A percentile compares a stretch with the other conserved stretches of the same genome.
These are phyloP conservation scores for Apodemus speciosus DNA, from an alignment of 2,113 vertebrate species.

Conservation along the genomic window DNA sequence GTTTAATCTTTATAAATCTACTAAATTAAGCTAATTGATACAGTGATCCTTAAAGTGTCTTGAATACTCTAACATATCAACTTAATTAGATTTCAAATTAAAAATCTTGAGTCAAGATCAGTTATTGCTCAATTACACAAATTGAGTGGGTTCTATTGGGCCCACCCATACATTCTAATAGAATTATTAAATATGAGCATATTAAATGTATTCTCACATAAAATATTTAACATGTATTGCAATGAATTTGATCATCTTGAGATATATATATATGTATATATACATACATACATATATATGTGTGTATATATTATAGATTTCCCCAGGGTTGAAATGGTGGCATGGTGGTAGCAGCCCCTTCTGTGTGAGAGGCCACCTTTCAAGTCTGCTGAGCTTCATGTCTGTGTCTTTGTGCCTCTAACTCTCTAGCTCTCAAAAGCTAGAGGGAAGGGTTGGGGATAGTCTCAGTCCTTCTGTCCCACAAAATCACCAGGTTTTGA, in stretches of 20 bases:
- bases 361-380: not conserved
- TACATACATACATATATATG: not conserved
- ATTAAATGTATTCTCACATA: constrained; percentile 29
- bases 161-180: constrained; percentile 12
- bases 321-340: not conserved
- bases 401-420: too few species aligned
- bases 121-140: constrained; percentile 23
- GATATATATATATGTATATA: not conserved
- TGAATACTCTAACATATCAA: constrained; percentile 42
- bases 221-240: not conserved
- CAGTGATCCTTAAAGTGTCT: constrained; percentile 44
- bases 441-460: too few species aligned
- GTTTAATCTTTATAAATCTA: constrained; percentile 58
- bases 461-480: not conserved
- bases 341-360: not conserved
- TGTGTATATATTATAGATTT: not conserved
- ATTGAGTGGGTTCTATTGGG: not conserved
- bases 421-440: not conserved
- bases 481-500: not conserved
- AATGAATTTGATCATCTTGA: not conserved
- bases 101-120: constrained; percentile 58
- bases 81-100: constrained; percentile 59
- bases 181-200: constrained; percentile 12
- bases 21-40: constrained; percentile 59
- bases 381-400: not conserved